Evolutionary conservation across 2,888 invertebrate genomes (phyloP), one percentile per base, ranked within the genome.

Genomic region (Drosophila aldrichi): DNA sequence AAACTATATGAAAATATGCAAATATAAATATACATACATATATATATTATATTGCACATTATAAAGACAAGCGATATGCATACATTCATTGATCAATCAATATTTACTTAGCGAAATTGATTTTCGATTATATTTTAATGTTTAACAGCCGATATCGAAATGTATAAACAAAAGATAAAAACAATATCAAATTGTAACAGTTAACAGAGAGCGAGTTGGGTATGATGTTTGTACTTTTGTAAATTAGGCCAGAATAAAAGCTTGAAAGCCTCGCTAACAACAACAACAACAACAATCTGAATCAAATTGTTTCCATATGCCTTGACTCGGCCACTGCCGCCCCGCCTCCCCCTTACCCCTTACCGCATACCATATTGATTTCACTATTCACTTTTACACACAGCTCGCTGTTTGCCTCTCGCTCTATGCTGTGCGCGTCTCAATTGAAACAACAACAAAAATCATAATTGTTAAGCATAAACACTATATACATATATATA

Each of bases 371-470:
- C n/a, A n/a, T n/a, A n/a, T 49, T 3, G n/a, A 49, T 18, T 14
- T 34, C 32, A 12, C 12, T 14, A 2, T 6, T 10, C 25, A 40
- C 20, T 14, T 44, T 43, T 16, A 46, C 40, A 48, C 40, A n/a
- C n/a, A 44, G 34, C 52, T 52, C 38, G 22, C 44, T 70, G 49
- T 66, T 62, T 74, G 70, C 78, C 65, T 85, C 86, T 88, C 78
- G 89, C 89, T 88, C 78, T 73, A 44, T 63, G 68, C 70, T 74
- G 81, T 77, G 86, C 66, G 86, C 70, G 65, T 66, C 65, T 40
- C 60, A 52, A 56, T 48, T 34, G 25, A 44, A 34, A 20, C 43
- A 36, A 20, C 43, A 36, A 58, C 38, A 48, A 62, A 44, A 49
- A 44, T 34, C 46, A 58, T 34, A 64, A 20, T 36, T 25, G 20